These are phyloP conservation scores for Hartigia nigra DNA, from an alignment of 2,888 invertebrate genomes.

Conservation along the genomic window DNA sequence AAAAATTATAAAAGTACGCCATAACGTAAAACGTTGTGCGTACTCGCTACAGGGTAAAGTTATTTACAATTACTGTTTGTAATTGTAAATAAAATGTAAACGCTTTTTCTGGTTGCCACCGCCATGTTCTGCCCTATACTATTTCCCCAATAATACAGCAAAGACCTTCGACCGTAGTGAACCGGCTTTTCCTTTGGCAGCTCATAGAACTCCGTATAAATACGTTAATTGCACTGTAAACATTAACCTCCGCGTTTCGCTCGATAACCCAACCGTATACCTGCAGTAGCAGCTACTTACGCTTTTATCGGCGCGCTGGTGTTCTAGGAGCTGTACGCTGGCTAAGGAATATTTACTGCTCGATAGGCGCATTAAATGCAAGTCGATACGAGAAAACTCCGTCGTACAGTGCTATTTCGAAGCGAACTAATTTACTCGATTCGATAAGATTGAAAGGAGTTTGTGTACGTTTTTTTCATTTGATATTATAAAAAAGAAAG, in stretches of 20 bases:
- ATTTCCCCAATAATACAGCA: neutral
- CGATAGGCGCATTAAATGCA: neutral
- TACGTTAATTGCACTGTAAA: conserved; percentile 1
- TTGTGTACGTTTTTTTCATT: neutral
- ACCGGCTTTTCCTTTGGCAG: neutral
- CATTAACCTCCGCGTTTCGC: neutral
- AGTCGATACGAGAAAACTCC: neutral
- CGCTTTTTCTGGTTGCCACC: neutral
- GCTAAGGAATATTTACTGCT: neutral
- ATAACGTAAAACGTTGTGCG: neutral
- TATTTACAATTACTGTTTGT: neutral
- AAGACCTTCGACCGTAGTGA: neutral
- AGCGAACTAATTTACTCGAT: neutral
- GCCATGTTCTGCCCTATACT: neutral
- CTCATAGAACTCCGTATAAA: neutral
- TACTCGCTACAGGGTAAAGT: neutral
- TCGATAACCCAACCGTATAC: neutral
- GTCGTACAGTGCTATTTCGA: neutral
- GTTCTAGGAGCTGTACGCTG: neutral
- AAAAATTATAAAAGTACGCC: neutral
- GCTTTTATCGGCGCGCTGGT: neutral
- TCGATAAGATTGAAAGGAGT: neutral
- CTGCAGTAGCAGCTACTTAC: neutral
- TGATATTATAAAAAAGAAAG: neutral
- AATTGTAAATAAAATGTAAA: neutral